Evolutionary conservation across 1,140 invertebrate species (phyloP).

Genomic region (Linepithema humile): DNA sequence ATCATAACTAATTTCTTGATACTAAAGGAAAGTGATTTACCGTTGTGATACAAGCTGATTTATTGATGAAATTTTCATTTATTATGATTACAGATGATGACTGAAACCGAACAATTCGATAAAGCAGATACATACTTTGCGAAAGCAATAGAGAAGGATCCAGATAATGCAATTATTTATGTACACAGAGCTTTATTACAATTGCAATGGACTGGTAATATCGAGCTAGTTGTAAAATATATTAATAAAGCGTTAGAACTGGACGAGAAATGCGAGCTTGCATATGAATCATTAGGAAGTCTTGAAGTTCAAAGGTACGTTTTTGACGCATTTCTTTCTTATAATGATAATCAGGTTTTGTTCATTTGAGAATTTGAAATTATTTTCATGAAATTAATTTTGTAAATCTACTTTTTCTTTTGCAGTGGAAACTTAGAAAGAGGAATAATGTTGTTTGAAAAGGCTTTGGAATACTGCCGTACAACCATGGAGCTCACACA

Average conservation of each 20-base stretch:
- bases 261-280: slow-evolving; percentile 97
- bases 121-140: slow-evolving; percentile 93
- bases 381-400: background rate
- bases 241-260: slow-evolving; percentile 94
- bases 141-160: slow-evolving; percentile 92
- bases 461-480: slow-evolving; percentile 93
- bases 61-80: background rate
- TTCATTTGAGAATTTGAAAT: background rate
- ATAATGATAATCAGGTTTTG: background rate
- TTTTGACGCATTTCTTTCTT: background rate
- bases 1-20: slow-evolving; percentile 25
- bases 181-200: slow-evolving; percentile 95
- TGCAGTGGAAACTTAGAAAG: slow-evolving; percentile 91
- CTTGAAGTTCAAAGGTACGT: slow-evolving; percentile 95
- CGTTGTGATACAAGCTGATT: background rate
- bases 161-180: slow-evolving; percentile 92
- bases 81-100: slow-evolving; percentile 46
- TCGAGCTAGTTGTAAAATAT: slow-evolving; percentile 91
- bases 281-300: slow-evolving; percentile 96
- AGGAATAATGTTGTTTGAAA: slow-evolving; percentile 94
- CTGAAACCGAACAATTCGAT: slow-evolving; percentile 90
- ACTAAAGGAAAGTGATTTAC: background rate
- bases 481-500: slow-evolving; percentile 95
- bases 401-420: slow-evolving; percentile 33
- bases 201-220: slow-evolving; percentile 92